These are phyloP conservation scores for Nemotelus nigrinus DNA, from an alignment of 2,888 invertebrate species.

Conservation along the genomic window DNA sequence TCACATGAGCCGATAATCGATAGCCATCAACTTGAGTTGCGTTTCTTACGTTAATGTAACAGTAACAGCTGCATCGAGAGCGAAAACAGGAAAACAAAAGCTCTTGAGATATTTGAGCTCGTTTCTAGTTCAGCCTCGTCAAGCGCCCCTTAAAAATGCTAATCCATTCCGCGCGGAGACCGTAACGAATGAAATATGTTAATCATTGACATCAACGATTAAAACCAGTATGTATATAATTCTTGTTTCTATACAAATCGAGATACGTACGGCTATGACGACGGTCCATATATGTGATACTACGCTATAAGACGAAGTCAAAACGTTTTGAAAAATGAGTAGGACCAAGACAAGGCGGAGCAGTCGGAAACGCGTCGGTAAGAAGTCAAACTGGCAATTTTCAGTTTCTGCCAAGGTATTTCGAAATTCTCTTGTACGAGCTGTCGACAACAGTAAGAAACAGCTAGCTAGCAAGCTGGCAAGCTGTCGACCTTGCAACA, in stretches of 20 bases:
- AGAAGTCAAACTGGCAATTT: background rate
- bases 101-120: too few relatives aligned
- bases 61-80: too few relatives aligned
- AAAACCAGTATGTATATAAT: background rate
- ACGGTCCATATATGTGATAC: background rate
- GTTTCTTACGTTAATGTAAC: too few relatives aligned
- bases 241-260: background rate
- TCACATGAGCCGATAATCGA: too few relatives aligned
- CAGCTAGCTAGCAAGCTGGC: background rate
- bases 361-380: background rate
- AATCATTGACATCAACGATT: background rate
- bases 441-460: background rate
- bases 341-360: background rate
- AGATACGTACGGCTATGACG: background rate
- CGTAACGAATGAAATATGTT: background rate
- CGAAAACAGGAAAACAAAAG: too few relatives aligned
- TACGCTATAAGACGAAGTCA: background rate
- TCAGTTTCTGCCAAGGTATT: background rate
- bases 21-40: too few relatives aligned
- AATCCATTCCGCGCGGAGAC: too few relatives aligned
- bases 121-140: too few relatives aligned
- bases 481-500: slow-evolving; percentile 31
- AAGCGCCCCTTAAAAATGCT: too few relatives aligned
- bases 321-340: background rate
- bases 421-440: slow-evolving; percentile 1